A percentile compares a stretch with the other conserved stretches of the same genome.
These are phyloP conservation scores for Nemotelus pantherinus DNA, from an alignment of 2,888 invertebrate species.

Conservation along the genomic window DNA sequence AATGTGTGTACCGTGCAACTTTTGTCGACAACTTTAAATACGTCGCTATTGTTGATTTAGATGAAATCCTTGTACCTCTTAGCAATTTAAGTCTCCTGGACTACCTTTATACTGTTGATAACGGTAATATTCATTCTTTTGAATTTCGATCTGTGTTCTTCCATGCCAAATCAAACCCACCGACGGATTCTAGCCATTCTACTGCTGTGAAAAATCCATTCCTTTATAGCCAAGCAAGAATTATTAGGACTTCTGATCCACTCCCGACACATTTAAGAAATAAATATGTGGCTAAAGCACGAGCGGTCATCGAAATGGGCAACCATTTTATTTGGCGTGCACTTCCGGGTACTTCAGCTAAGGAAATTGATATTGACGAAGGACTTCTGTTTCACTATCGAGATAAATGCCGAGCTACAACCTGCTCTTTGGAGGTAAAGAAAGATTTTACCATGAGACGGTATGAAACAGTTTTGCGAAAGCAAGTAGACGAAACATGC, in stretches of 20 bases:
- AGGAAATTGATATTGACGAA: conserved; percentile 58
- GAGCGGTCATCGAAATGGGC: conserved; percentile 84
- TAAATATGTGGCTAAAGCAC: conserved; percentile 87
- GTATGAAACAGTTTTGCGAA: conserved; percentile 62
- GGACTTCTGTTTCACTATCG: conserved; percentile 63
- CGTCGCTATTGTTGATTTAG: conserved; percentile 84
- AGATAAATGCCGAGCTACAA: conserved; percentile 60
- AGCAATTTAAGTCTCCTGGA: conserved; percentile 76
- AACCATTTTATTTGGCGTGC: conserved; percentile 79
- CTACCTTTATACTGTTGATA: conserved; percentile 58
- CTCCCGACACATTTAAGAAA: conserved; percentile 79
- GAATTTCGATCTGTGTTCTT: conserved; percentile 67
- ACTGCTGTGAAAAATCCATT: conserved; percentile 58
- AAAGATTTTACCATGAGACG: conserved; percentile 60
- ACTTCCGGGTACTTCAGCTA: conserved; percentile 58
- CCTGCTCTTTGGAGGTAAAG: conserved; percentile 55
- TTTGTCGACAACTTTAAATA: conserved; percentile 75
- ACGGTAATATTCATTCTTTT: conserved; percentile 62
- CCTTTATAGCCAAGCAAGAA: conserved; percentile 64
- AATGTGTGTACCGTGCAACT: conserved; percentile 90
- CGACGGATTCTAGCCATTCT: conserved; percentile 61
- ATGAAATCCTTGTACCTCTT: conserved; percentile 85
- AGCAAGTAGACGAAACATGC: conserved; percentile 60
- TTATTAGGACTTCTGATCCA: conserved; percentile 58
- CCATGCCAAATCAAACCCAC: conserved; percentile 62